Evolutionary conservation across 2,113 vertebrate species (phyloP).

Genomic region (Carollia perspicillata): DNA sequence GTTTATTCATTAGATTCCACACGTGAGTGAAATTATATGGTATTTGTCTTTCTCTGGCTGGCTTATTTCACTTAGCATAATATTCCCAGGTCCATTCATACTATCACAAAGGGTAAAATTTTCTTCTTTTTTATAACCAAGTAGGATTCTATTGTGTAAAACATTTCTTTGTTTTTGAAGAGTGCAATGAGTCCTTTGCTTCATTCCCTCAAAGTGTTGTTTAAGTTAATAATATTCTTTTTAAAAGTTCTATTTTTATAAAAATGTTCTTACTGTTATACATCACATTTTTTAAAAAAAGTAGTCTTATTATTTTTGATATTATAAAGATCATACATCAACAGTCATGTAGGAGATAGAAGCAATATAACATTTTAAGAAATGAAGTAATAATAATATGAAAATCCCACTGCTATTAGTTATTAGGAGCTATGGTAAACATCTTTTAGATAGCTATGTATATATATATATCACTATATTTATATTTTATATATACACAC

Average conservation of each 20-base stretch:
- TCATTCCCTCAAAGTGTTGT: background rate
- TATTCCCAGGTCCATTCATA: no score
- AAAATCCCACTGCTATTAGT: background rate
- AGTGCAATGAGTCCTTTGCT: background rate
- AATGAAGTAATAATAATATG: background rate
- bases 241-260: background rate
- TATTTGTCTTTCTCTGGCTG: no score
- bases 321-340: constrained; percentile 7
- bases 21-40: no score
- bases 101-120: no score
- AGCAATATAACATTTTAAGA: background rate
- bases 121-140: no score
- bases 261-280: background rate
- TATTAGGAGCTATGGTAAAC: background rate
- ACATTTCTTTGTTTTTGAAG: background rate
- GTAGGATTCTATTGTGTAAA: background rate
- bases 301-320: background rate
- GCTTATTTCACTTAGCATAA: no score
- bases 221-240: background rate
- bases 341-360: background rate
- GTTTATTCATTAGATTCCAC: no score
- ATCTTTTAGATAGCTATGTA: background rate
- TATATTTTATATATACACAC: background rate
- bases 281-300: background rate
- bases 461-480: background rate